A percentile compares a stretch with the other conserved stretches of the same genome.
Conservation (phyloP, 2,113 vertebrate genomes). For the Taxidea taxus region DNA sequence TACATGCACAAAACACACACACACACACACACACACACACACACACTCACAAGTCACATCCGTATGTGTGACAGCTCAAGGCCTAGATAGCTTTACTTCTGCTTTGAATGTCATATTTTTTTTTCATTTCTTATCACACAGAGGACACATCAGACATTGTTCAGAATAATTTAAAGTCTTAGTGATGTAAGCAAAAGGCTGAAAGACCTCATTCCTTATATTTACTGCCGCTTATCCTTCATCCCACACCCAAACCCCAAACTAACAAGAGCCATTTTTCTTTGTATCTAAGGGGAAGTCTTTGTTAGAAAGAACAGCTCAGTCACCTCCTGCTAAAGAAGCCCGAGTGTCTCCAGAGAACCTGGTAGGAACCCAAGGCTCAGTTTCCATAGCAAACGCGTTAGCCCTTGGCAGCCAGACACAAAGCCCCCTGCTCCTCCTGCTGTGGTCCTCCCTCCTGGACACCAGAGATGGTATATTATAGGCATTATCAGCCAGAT, state of each 20-base stretch:
- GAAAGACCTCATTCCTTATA: neutral
- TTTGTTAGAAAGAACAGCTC: slow-evolving; percentile 29
- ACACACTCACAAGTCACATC: neutral
- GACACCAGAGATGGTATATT: neutral
- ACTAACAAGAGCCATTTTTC: neutral
- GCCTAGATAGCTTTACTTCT: neutral
- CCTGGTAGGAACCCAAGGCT: neutral
- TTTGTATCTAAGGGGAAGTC: neutral
- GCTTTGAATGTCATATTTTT: neutral
- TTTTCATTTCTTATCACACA: neutral
- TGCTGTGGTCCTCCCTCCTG: rapidly evolving
- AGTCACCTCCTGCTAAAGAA: slow-evolving; percentile 25
- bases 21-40: neutral
- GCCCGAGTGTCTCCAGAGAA: neutral
- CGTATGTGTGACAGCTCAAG: neutral
- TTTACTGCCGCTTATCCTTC: slow-evolving; percentile 7
- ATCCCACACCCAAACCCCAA: neutral
- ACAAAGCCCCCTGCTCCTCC: neutral
- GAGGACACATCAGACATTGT: neutral
- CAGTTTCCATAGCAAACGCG: neutral
- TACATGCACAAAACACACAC: rapidly evolving
- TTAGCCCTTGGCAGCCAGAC: neutral
- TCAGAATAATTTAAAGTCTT: slow-evolving; percentile 17
- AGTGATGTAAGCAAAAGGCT: neutral
- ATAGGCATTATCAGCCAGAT: neutral